Evolutionary conservation across 2,797 vertebrate species (phyloP).

Genomic region (Protosalanx chinensis): DNA sequence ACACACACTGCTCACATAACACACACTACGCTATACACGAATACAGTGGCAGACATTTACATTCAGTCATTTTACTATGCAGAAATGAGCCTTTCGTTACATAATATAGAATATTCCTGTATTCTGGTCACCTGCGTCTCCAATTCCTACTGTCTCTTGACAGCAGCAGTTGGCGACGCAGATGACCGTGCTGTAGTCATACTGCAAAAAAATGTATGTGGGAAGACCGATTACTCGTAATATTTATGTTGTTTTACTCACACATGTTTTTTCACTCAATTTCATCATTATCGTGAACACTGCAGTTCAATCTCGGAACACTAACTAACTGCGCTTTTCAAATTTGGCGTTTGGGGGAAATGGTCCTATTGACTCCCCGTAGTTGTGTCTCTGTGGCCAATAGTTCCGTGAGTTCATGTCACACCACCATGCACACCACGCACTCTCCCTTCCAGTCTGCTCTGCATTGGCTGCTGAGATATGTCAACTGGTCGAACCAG

Average conservation of each 20-base stretch:
- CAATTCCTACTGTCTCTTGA: no score
- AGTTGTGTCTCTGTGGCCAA: slow-evolving; percentile 56
- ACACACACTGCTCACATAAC: neutral
- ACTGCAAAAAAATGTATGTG: no score
- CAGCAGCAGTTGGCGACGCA: no score
- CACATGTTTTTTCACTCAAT: no score
- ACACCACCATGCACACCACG: slow-evolving; percentile 44
- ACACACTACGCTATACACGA: neutral
- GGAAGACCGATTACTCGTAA: no score
- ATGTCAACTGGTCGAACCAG: slow-evolving; percentile 40
- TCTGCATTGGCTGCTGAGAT: slow-evolving; percentile 30
- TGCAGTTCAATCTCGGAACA: neutral
- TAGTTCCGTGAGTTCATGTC: slow-evolving; percentile 55
- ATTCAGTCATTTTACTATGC: no score
- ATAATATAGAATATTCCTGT: no score
- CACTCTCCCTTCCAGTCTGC: neutral
- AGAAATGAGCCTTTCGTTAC: no score
- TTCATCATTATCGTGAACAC: neutral
- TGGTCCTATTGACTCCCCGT: slow-evolving; percentile 41
- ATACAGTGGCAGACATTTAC: neutral
- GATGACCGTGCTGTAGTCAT: no score
- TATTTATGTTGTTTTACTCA: no score
- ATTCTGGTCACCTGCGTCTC: no score
- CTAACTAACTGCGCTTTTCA: neutral
- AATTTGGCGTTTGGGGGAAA: slow-evolving; percentile 9